These are phyloP conservation scores for Limnephilus lunatus DNA, from an alignment of 2,888 invertebrate species.

Conservation along the genomic window DNA sequence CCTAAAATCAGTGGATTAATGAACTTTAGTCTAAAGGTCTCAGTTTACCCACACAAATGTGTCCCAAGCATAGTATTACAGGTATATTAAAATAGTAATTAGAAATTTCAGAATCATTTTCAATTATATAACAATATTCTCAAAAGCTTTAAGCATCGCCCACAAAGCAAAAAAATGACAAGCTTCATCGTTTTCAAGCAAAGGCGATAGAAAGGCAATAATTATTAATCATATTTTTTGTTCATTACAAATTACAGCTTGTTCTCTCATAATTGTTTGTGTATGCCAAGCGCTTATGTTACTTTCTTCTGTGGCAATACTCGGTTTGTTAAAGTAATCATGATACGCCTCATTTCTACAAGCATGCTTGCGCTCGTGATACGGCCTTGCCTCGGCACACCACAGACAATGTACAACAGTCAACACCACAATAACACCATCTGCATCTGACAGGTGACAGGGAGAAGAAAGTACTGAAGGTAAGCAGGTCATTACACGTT, in stretches of 20 bases:
- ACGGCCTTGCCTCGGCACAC: not conserved
- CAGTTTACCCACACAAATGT: not conserved
- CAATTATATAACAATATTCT: slow-evolving; percentile 35
- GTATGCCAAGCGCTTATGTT: slow-evolving; percentile 48
- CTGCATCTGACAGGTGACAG: slow-evolving; percentile 20
- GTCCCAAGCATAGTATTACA: slow-evolving; percentile 64
- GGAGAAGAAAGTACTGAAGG: not conserved
- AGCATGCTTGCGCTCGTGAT: slow-evolving; percentile 56
- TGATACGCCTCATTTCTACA: slow-evolving; percentile 52
- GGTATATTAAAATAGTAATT: slow-evolving; percentile 48
- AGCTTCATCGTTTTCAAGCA: slow-evolving; percentile 46
- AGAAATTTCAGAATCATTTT: slow-evolving; percentile 38
- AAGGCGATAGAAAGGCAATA: slow-evolving; percentile 37
- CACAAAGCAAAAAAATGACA: slow-evolving; percentile 44
- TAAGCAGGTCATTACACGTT: slow-evolving; percentile 38
- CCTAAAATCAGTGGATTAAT: not conserved
- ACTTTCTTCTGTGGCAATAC: slow-evolving; percentile 37
- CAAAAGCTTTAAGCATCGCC: slow-evolving; percentile 54
- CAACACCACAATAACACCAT: slow-evolving; percentile 48
- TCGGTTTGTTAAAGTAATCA: slow-evolving; percentile 23
- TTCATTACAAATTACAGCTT: slow-evolving; percentile 36
- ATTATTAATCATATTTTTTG: slow-evolving; percentile 24
- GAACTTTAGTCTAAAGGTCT: not conserved
- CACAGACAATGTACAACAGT: slow-evolving; percentile 43
- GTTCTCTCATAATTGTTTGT: slow-evolving; percentile 28